Evolutionary conservation across 1,140 invertebrate species (phyloP).

Genomic region (Nylanderia fulva): DNA sequence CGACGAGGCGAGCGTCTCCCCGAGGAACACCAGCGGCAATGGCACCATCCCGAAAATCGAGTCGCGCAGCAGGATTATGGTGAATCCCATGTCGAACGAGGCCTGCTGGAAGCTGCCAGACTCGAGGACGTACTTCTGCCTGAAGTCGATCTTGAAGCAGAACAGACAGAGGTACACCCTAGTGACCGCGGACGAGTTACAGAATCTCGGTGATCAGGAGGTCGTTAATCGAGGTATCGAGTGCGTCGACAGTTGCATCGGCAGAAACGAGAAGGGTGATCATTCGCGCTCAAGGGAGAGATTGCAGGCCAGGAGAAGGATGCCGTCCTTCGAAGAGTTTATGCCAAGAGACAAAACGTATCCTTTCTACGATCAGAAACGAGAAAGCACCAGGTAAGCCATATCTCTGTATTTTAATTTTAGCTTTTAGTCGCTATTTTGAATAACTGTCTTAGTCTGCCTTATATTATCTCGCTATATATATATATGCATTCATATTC

Average conservation of each 20-base stretch:
- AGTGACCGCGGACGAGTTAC: constrained; percentile 79
- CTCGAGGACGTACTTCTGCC: constrained; percentile 82
- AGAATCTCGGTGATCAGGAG: constrained; percentile 69
- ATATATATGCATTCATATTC: background rate
- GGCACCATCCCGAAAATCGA: constrained; percentile 78
- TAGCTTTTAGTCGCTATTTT: background rate
- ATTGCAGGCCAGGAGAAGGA: constrained; percentile 52
- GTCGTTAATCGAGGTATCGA: background rate
- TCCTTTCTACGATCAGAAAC: background rate
- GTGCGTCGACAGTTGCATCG: background rate
- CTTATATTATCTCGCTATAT: background rate
- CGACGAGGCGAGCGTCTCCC: constrained; percentile 37
- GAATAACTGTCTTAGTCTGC: background rate
- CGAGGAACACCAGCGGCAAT: constrained; percentile 43
- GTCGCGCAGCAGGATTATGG: constrained; percentile 69
- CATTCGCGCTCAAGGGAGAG: constrained; percentile 58
- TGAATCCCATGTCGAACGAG: constrained; percentile 78
- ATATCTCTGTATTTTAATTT: background rate
- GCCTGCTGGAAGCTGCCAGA: constrained; percentile 69
- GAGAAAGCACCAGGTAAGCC: constrained; percentile 58
- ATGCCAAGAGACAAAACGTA: constrained; percentile 1
- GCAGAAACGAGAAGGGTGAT: background rate
- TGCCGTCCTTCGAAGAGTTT: constrained; percentile 45
- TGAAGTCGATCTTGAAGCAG: constrained; percentile 83
- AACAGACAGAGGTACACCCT: constrained; percentile 81